A percentile compares a stretch with the other conserved stretches of the same genome.
phyloP scores from a whole-genome alignment of 2,113 vertebrate species.

The Parus major region DNA sequence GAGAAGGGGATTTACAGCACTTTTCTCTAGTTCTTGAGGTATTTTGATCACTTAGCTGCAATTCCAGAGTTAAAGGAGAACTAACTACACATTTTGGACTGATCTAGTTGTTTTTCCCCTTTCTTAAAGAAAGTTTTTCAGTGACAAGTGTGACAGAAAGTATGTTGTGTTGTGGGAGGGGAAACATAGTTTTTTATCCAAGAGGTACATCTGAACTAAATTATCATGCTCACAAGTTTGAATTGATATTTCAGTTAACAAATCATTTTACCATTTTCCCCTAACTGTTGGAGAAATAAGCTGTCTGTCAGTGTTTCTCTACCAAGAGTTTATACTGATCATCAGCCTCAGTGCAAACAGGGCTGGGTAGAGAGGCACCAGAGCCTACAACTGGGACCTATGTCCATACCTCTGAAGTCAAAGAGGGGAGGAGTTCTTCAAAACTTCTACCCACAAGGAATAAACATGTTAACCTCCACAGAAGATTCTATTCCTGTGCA shows the following conservation, averaged over 20 bases:
- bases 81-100: background rate
- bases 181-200: background rate
- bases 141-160: constrained; percentile 9
- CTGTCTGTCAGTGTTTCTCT: background rate
- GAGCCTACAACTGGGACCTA: background rate
- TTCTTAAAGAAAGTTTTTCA: background rate
- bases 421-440: background rate
- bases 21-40: background rate
- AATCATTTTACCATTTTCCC: background rate
- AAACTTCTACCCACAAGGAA: background rate
- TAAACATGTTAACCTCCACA: background rate
- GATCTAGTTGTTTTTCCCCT: background rate
- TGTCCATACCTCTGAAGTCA: background rate
- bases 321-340: background rate
- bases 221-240: background rate
- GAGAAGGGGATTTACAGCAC: background rate
- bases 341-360: background rate
- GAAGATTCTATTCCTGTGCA: background rate
- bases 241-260: background rate
- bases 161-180: background rate
- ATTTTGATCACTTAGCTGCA: background rate
- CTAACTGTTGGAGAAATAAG: background rate
- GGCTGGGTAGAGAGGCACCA: background rate
- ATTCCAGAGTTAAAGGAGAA: background rate
- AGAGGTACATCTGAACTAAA: constrained; percentile 35